Evolutionary conservation across 2,888 invertebrate species (phyloP).

Genomic region (Drosophila anomalipes): DNA sequence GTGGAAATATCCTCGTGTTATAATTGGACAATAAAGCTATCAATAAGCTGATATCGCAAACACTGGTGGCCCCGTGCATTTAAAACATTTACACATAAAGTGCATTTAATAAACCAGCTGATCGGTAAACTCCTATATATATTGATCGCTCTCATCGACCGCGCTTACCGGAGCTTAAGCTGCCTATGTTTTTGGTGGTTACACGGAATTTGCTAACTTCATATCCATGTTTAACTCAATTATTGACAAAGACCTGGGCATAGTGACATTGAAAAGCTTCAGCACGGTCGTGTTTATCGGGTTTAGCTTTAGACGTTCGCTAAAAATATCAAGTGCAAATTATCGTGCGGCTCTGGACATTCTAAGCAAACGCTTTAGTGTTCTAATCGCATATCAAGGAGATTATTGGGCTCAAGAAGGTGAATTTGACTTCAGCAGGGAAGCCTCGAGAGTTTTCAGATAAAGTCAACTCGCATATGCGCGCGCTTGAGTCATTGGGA

Average conservation of each 20-base stretch:
- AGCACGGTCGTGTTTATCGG: neutral
- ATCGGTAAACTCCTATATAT: too few species aligned
- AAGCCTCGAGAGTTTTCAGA: too few species aligned
- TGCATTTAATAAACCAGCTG: too few species aligned
- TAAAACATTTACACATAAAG: too few species aligned
- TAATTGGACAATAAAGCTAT: too few species aligned
- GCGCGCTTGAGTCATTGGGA: too few species aligned
- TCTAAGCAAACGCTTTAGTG: neutral
- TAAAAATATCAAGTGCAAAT: neutral
- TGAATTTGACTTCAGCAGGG: neutral
- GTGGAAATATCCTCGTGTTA: too few species aligned
- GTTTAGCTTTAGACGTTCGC: neutral
- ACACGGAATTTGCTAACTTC: neutral
- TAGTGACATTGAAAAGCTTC: neutral
- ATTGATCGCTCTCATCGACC: too few species aligned
- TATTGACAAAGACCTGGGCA: neutral
- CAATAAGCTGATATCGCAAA: too few species aligned
- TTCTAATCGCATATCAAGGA: neutral
- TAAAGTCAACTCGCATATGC: too few species aligned
- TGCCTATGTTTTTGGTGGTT: neutral
- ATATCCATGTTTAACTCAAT: neutral
- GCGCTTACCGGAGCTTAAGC: neutral
- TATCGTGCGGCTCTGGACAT: neutral
- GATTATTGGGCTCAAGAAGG: neutral
- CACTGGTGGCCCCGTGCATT: too few species aligned